Percentiles rank a stretch among this genome's conserved stretches.
phyloP scores from a whole-genome alignment of 2,888 invertebrate genomes.

The Herminia tarsipennalis region DNA sequence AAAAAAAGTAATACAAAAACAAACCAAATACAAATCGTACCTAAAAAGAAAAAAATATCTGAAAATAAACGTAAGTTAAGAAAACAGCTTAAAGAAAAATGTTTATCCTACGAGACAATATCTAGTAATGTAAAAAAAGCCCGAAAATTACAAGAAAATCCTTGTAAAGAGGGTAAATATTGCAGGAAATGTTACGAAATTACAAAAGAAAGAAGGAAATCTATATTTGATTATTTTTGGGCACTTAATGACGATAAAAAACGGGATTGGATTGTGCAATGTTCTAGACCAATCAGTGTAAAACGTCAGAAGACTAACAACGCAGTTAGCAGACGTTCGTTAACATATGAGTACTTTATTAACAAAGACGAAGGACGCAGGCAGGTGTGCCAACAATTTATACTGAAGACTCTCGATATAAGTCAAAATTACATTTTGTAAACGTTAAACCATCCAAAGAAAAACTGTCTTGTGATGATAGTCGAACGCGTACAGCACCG shows the following conservation, averaged over 20 bases:
- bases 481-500: constrained; percentile 11
- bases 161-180: constrained; percentile 17
- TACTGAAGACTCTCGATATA: constrained; percentile 25
- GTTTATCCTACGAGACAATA: constrained; percentile 11
- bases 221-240: constrained; percentile 19
- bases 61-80: not conserved
- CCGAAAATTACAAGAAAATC: constrained; percentile 11
- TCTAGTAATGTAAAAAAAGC: constrained; percentile 7
- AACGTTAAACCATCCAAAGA: constrained; percentile 16
- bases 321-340: constrained; percentile 13
- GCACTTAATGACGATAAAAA: constrained; percentile 13
- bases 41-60: not conserved
- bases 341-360: constrained; percentile 28
- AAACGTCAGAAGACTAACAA: constrained; percentile 12
- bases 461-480: constrained; percentile 14
- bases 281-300: constrained; percentile 9
- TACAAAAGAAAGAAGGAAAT: constrained; percentile 23
- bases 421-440: constrained; percentile 25
- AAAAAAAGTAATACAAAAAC: constrained; percentile 4
- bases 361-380: constrained; percentile 25
- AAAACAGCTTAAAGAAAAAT: constrained; percentile 11
- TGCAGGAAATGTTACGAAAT: constrained; percentile 22
- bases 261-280: constrained; percentile 26
- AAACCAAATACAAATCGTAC: not conserved
- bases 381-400: constrained; percentile 29